These are phyloP conservation scores for Gonatopus flavifemur DNA, from an alignment of 1,140 invertebrate genomes.

Conservation along the genomic window DNA sequence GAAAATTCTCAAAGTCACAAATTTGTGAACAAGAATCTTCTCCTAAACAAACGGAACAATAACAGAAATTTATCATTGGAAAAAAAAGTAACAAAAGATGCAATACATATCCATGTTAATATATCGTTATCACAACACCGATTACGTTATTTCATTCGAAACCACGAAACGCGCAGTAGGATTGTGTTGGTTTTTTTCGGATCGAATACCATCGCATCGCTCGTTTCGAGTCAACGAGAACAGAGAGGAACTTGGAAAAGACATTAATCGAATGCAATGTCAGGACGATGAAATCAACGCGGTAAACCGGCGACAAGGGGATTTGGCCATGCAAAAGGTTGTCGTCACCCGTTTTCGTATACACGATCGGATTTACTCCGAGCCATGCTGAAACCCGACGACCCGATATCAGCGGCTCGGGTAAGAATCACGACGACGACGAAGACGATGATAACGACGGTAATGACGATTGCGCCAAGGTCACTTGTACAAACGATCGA, in stretches of 20 bases:
- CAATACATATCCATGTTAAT: background rate
- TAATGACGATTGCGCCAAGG: slow-evolving; percentile 8
- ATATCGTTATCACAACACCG: background rate
- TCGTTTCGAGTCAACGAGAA: background rate
- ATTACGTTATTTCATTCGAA: slow-evolving; percentile 11
- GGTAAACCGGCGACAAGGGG: slow-evolving; percentile 9
- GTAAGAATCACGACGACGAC: slow-evolving; percentile 9
- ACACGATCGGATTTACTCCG: no score
- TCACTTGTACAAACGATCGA: slow-evolving; percentile 7
- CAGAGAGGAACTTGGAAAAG: slow-evolving; percentile 5
- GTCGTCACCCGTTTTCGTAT: no score
- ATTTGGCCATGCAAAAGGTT: slow-evolving; percentile 14
- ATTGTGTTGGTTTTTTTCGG: slow-evolving; percentile 15
- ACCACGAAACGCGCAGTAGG: no score
- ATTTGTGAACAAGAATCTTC: slow-evolving; percentile 15
- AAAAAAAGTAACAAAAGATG: background rate
- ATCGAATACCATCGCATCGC: background rate
- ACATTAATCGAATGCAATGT: background rate
- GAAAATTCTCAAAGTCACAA: slow-evolving; percentile 34
- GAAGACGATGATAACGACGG: slow-evolving; percentile 6
- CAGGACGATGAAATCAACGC: slow-evolving; percentile 11
- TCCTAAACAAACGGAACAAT: background rate
- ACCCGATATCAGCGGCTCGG: slow-evolving; percentile 8
- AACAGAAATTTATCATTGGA: background rate
- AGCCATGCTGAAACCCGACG: slow-evolving; percentile 23